Conservation (phyloP, 2,113 vertebrate genomes). For the Gobius niger region DNA sequence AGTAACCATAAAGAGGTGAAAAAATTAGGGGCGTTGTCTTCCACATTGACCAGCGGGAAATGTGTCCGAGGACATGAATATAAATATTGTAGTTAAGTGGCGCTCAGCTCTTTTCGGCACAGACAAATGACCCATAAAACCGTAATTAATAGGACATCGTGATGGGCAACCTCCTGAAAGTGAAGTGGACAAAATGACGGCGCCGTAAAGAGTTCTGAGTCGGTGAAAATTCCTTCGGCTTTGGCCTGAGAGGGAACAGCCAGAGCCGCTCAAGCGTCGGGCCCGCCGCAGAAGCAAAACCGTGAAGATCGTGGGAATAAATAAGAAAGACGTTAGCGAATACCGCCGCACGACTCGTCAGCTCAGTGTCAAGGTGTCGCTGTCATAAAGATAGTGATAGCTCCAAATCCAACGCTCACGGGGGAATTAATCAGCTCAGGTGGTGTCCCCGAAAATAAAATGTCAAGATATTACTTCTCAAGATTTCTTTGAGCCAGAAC, state of each 20-base stretch:
- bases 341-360: constrained; percentile 65
- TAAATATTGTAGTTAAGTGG: constrained; percentile 24
- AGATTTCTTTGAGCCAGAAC: constrained; percentile 90
- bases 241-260: constrained; percentile 33
- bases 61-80: constrained; percentile 15
- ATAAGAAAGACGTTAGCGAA: constrained; percentile 64
- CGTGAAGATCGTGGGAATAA: constrained; percentile 59
- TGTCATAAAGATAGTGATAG: constrained; percentile 72
- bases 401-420: constrained; percentile 76
- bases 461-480: constrained; percentile 84
- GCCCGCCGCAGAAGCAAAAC: neutral
- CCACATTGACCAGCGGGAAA: constrained; percentile 8
- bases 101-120: constrained; percentile 12
- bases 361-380: constrained; percentile 72
- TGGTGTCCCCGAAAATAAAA: constrained; percentile 81
- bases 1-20: too few species aligned
- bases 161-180: constrained; percentile 56
- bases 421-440: constrained; percentile 89
- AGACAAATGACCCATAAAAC: constrained; percentile 52
- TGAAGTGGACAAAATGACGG: constrained; percentile 48
- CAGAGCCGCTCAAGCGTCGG: neutral
- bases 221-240: constrained; percentile 55
- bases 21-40: too few species aligned
- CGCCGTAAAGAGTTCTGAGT: constrained; percentile 60
- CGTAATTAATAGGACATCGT: constrained; percentile 57